These are phyloP conservation scores for Cichlasoma orientale DNA, from an alignment of 2,797 vertebrate genomes.

Conservation along the genomic window DNA sequence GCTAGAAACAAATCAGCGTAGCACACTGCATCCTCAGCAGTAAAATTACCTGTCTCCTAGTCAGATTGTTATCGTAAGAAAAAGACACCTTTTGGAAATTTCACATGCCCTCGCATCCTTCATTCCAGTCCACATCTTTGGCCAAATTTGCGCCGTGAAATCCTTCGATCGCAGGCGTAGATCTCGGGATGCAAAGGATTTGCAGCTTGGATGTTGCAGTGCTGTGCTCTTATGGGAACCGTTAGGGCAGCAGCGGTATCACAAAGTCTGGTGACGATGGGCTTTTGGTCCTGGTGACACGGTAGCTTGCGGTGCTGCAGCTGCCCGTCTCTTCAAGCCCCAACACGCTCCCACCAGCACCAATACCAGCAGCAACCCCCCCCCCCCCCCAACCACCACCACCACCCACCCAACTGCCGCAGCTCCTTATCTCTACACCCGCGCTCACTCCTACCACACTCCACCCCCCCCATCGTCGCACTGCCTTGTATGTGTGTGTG, in stretches of 20 bases:
- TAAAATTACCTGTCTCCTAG: constrained; percentile 21
- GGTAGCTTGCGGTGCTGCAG: constrained; percentile 59
- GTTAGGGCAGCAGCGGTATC: constrained; percentile 1
- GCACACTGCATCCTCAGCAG: constrained; percentile 38
- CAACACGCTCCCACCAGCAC: constrained; percentile 52
- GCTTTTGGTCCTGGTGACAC: constrained; percentile 35
- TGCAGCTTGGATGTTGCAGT: constrained; percentile 44
- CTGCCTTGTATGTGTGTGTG: constrained; percentile 25
- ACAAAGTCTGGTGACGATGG: constrained; percentile 30
- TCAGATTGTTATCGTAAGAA: neutral
- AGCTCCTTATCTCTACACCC: constrained; percentile 78
- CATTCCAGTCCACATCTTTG: neutral
- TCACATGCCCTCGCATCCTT: neutral
- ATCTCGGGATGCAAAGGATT: constrained; percentile 1
- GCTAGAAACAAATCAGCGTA: constrained; percentile 18
- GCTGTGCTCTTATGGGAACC: constrained; percentile 11
- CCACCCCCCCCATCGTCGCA: constrained; percentile 51
- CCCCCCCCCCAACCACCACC: neutral
- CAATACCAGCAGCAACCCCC: constrained; percentile 42
- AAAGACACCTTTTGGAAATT: constrained; percentile 17
- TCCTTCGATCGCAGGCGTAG: neutral
- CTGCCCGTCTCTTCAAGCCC: constrained; percentile 60
- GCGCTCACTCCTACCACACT: constrained; percentile 51
- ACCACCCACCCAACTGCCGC: constrained; percentile 64
- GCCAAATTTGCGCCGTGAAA: neutral